A percentile compares a stretch with the other conserved stretches of the same genome.
These are phyloP conservation scores for Danio choprae DNA, from an alignment of 2,797 vertebrate species.

Conservation along the genomic window DNA sequence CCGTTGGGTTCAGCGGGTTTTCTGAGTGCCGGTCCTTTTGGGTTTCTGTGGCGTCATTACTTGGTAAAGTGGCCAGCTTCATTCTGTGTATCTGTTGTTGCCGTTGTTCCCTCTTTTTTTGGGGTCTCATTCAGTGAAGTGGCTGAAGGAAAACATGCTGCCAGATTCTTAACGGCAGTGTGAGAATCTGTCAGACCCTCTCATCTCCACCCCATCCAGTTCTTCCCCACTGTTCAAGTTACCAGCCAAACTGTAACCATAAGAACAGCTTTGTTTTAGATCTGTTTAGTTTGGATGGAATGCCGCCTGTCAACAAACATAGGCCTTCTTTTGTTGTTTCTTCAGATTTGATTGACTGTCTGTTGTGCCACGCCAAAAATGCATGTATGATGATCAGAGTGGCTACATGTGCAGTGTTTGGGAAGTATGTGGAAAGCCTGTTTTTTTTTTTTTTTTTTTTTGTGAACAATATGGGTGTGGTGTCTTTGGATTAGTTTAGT, in stretches of 20 bases:
- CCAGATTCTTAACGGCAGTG: slow-evolving; percentile 65
- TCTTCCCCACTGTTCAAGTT: slow-evolving; percentile 19
- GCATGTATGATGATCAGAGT: neutral
- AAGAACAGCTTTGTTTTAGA: neutral
- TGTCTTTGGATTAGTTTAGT: slow-evolving; percentile 38
- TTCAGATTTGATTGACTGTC: slow-evolving; percentile 10
- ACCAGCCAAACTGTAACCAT: slow-evolving; percentile 15
- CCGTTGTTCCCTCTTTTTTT: slow-evolving; percentile 60
- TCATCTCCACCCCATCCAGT: neutral
- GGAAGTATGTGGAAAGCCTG: slow-evolving; percentile 60
- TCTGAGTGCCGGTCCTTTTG: neutral
- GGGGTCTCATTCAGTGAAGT: slow-evolving; percentile 64
- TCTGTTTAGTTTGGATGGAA: slow-evolving; percentile 20
- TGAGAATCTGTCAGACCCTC: slow-evolving; percentile 57
- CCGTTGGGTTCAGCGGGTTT: neutral
- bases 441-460: slow-evolving; percentile 27
- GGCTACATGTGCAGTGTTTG: neutral
- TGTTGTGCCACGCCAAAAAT: slow-evolving; percentile 23
- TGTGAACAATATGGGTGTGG: slow-evolving; percentile 47
- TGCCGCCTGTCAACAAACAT: slow-evolving; percentile 21
- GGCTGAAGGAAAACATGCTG: slow-evolving; percentile 51
- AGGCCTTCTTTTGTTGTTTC: neutral
- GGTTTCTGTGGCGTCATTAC: slow-evolving; percentile 26
- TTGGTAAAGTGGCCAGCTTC: slow-evolving; percentile 28
- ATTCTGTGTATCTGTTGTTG: slow-evolving; percentile 47